A percentile compares a stretch with the other conserved stretches of the same genome.
phyloP scores from a whole-genome alignment of 2,113 vertebrate genomes.

The Cromileptes altivelis region DNA sequence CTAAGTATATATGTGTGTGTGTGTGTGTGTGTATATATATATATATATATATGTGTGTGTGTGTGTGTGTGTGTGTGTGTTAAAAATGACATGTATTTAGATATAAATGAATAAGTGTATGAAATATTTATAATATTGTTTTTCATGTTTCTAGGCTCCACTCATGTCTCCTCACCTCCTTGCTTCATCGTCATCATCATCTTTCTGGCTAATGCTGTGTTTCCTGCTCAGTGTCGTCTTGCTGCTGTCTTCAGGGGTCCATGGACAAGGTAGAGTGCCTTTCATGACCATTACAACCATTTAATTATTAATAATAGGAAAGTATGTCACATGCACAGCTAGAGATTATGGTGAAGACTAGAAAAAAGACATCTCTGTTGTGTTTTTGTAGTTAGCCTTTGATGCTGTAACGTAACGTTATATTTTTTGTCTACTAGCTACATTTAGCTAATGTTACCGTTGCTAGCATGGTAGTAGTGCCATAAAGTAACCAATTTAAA shows the following conservation, averaged over 20 bases:
- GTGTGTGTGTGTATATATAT: no score
- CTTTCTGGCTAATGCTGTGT: slow-evolving; percentile 51
- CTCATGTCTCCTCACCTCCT: slow-evolving; percentile 52
- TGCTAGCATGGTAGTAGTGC: background rate
- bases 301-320: background rate
- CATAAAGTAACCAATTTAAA: background rate
- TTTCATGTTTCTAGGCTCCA: slow-evolving; percentile 57
- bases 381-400: background rate
- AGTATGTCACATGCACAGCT: background rate
- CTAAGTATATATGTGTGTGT: background rate
- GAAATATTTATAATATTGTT: background rate
- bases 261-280: slow-evolving; percentile 78
- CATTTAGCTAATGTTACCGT: background rate
- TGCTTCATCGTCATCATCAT: slow-evolving; percentile 32
- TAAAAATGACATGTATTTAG: background rate
- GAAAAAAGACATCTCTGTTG: background rate
- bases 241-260: slow-evolving; percentile 75
- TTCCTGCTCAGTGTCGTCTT: slow-evolving; percentile 59
- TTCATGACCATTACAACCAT: background rate
- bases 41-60: background rate
- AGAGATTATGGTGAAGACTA: background rate
- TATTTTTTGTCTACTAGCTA: background rate
- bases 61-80: no score
- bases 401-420: background rate
- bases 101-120: background rate